phyloP scores from a whole-genome alignment of 2,888 invertebrate genomes.

The Nomada hirtipes region DNA sequence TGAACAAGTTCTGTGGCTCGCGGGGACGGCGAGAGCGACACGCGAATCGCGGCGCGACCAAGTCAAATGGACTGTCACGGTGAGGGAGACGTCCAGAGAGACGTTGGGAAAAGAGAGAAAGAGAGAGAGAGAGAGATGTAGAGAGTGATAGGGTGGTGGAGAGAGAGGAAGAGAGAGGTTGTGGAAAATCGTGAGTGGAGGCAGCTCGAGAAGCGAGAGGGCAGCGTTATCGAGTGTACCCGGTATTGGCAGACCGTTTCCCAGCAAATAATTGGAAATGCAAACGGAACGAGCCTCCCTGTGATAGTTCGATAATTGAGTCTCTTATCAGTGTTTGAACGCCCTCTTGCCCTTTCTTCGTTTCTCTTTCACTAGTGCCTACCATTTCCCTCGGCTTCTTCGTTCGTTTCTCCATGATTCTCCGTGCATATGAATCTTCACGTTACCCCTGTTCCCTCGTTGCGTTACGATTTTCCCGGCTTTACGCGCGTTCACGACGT shows the following conservation, averaged over 20 bases:
- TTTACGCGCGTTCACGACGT: conserved; percentile 1
- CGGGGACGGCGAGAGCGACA: conserved; percentile 25
- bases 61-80: conserved; percentile 27
- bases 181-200: conserved; percentile 43
- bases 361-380: conserved; percentile 20
- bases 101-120: conserved; percentile 6
- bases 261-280: conserved; percentile 84
- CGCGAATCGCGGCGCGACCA: conserved; percentile 38
- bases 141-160: not conserved
- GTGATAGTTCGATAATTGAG: conserved; percentile 84
- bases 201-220: conserved; percentile 56
- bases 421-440: not conserved
- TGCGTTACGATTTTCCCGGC: conserved; percentile 2
- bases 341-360: conserved; percentile 66
- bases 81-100: conserved; percentile 1
- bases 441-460: not conserved
- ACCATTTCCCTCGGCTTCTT: conserved; percentile 13
- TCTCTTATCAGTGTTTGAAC: conserved; percentile 83
- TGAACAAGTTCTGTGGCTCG: conserved; percentile 28
- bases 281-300: conserved; percentile 82
- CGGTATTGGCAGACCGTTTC: conserved; percentile 84
- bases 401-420: not conserved
- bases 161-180: conserved; percentile 13
- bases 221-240: conserved; percentile 77
- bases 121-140: conserved; percentile 1